phyloP scores from a whole-genome alignment of 2,888 invertebrate genomes.

The Neoitamus cyanurus region DNA sequence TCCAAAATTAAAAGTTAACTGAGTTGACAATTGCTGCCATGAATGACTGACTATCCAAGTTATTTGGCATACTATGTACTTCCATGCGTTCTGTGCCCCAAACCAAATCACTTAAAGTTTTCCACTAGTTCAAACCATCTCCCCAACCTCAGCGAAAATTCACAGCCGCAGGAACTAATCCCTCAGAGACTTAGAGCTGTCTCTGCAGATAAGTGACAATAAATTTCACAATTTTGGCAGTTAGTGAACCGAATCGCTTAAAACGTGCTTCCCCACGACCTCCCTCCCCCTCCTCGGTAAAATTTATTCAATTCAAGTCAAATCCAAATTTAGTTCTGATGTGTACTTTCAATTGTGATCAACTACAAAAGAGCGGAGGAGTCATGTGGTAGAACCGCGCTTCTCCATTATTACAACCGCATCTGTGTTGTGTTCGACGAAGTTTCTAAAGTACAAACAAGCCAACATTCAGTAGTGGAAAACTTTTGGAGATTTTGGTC shows the following conservation, averaged over 20 bases:
- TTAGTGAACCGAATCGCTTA: not conserved
- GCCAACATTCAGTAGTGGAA: not conserved
- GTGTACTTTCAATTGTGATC: not conserved
- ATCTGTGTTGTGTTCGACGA: not conserved
- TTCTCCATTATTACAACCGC: conserved; percentile 1
- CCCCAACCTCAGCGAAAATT: not conserved
- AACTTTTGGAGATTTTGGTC: not conserved
- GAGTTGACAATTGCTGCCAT: not conserved
- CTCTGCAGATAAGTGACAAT: not conserved
- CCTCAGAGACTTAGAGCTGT: not conserved
- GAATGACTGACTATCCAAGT: not conserved
- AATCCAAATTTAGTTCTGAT: not conserved
- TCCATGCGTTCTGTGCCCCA: not conserved
- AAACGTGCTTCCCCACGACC: not conserved
- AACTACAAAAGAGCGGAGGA: not conserved
- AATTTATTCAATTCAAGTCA: not conserved
- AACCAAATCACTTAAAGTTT: not conserved
- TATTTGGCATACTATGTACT: not conserved
- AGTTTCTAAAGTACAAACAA: not conserved
- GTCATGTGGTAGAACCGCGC: not conserved
- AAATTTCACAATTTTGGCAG: not conserved
- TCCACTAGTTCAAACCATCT: not conserved
- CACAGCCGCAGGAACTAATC: not conserved
- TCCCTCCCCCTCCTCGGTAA: not conserved
- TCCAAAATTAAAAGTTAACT: too few relatives aligned